Base-by-base conservation (phyloP, 2,888 invertebrate species). In the Ditylenchus weischeri region DNA sequence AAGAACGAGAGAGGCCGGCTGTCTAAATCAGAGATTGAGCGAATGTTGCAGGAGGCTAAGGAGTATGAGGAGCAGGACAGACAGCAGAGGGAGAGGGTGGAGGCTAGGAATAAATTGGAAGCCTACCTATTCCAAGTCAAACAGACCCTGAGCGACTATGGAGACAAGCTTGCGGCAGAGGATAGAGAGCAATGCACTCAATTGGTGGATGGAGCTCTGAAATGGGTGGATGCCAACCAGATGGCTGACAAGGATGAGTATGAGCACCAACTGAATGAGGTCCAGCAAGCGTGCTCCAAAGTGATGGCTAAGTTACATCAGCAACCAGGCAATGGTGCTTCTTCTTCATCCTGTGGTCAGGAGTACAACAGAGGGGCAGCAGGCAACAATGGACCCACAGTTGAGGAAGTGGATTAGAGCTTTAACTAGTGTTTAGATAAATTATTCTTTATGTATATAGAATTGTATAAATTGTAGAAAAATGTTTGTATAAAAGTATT, bases 231-330 rank as follows among this genome's bases (percentile, higher is more conserved):
- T 29, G 2, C 29, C 49, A 88, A 68, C 79, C 86, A 83, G 70
- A 86, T 91, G 79, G 93, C 92, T 49, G 93, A 93, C 76, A 92
- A 92, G 85, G 92, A 93, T 83, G 93, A 93, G 85, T 93, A 90
- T 80, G 75, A 79, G 29, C 69, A 76, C 64, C 75, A 77, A 61
- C 66, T 76, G 38, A 70, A 74, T 29, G 78, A 80, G 67, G 64
- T 75, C 43, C 73, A 79, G 68, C 43, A 65, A 19, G 60, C 69
- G 21, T 75, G 76, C 69, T 72, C 75, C n/a, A 61, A 66, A 35
- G 74, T 78, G 50, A 72, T 80, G 69, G 36, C 77, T n/a, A 77
- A 78, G 59, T 65, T 80, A 5, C 77, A 80, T 66, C 71, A 73
- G 59, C 68, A 66, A 23, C 38, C 48, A 23, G 19, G 57, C 57